Percentiles rank a stretch among this genome's conserved stretches.
Evolutionary conservation across 2,113 vertebrate species (phyloP).

Genomic region (Leptobrachium ailaonicum): DNA sequence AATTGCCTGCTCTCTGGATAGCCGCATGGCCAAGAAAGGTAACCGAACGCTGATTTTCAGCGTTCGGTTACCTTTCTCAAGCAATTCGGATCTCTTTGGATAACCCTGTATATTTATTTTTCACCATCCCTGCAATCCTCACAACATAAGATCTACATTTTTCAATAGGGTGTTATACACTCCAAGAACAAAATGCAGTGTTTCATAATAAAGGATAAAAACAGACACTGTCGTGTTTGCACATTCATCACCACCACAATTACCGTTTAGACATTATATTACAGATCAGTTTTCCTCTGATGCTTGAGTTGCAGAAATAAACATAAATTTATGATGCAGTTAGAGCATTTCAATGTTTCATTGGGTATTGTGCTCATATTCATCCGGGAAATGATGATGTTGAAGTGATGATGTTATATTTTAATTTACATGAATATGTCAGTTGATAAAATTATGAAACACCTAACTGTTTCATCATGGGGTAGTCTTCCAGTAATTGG

Average conservation of each 20-base stretch:
- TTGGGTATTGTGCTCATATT: too few species aligned
- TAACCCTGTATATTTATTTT: not conserved
- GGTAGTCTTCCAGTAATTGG: not conserved
- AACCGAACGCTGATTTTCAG: too few species aligned
- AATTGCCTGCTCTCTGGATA: too few species aligned
- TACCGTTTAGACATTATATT: conserved; percentile 16
- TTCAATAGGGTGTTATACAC: not conserved
- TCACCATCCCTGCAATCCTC: not conserved
- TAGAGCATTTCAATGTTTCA: not conserved
- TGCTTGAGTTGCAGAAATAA: not conserved
- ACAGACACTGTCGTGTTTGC: not conserved
- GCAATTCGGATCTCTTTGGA: too few species aligned
- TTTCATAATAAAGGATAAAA: not conserved
- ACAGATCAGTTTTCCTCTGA: conserved; percentile 11
- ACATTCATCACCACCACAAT: conserved; percentile 10
- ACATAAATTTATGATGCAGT: not conserved
- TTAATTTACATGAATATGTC: not conserved
- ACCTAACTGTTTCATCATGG: not conserved
- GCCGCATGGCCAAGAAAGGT: too few species aligned
- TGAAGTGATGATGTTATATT: too few species aligned
- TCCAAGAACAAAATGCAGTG: not conserved
- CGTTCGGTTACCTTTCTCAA: too few species aligned
- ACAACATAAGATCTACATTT: not conserved
- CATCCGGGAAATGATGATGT: too few species aligned
- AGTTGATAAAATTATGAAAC: not conserved